These are phyloP conservation scores for Drosophila nr. perissopoda DNA, from an alignment of 2,888 invertebrate genomes.

Conservation along the genomic window DNA sequence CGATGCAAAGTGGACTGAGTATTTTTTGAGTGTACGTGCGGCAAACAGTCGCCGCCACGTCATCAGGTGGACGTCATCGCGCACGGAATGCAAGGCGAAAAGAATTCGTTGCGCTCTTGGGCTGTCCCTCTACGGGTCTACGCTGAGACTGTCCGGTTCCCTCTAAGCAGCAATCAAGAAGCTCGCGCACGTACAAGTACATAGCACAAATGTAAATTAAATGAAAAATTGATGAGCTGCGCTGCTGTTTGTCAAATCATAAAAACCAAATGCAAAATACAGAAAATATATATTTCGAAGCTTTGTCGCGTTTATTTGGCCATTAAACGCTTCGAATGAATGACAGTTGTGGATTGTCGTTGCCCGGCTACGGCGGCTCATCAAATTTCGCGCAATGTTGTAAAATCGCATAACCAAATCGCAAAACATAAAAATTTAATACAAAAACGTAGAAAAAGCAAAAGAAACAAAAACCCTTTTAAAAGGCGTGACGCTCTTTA, in stretches of 20 bases:
- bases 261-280: not conserved
- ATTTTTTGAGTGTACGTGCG: slow-evolving; percentile 46
- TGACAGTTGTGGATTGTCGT: slow-evolving; percentile 76
- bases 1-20: slow-evolving; percentile 41
- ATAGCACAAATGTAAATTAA: slow-evolving; percentile 75
- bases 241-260: slow-evolving; percentile 2
- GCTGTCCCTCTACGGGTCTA: slow-evolving; percentile 36
- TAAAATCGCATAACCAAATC: slow-evolving; percentile 30
- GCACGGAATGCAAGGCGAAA: slow-evolving; percentile 76
- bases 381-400: slow-evolving; percentile 51
- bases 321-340: slow-evolving; percentile 67
- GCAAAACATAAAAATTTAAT: not conserved
- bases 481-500: slow-evolving; percentile 29
- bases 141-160: slow-evolving; percentile 5
- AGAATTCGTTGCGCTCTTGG: slow-evolving; percentile 71
- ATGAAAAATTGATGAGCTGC: slow-evolving; percentile 80
- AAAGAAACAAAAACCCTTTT: slow-evolving; percentile 15
- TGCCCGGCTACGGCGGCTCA: slow-evolving; percentile 67
- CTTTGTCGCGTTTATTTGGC: slow-evolving; percentile 67
- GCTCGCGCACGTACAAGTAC: slow-evolving; percentile 53
- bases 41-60: slow-evolving; percentile 37
- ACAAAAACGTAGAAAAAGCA: not conserved
- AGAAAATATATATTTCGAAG: slow-evolving; percentile 32
- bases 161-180: slow-evolving; percentile 7
- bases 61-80: slow-evolving; percentile 66